Base-by-base conservation (phyloP, 2,797 vertebrate genomes). In the Gallinago nigripennis region DNA sequence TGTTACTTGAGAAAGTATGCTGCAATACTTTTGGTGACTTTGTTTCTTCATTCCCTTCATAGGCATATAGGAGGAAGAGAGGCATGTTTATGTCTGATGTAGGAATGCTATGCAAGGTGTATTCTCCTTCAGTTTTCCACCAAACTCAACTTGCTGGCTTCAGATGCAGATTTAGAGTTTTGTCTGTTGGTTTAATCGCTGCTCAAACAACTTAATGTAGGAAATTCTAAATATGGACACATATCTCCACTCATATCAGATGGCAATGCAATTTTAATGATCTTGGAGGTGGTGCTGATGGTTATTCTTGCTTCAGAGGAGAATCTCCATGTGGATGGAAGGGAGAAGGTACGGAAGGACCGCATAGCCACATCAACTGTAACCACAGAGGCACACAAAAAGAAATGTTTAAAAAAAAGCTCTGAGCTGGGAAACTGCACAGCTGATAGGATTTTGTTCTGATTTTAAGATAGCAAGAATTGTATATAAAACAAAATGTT, bases 301-400 rank as follows among this genome's bases (percentile, higher is more conserved):
- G 2, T 63, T 20, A 16, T 37, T 48, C 16, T 82, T 79, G 24
- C 11, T 54, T 54, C 56, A 60, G 13, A 18, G 37, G 12, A 68
- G 46, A 60, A 53, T 50, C 10, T 78, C 19, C 3, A 1, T 24
- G 19, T 41, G 15, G 11, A 41, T n/a, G 35, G 39, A 46, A 72
- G 8, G 8, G 11, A 46, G 21, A 37, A 63, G 12, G 4, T 41
- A 6, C 27, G 25, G 20, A 10, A 6, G 4, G 1, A 3, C 11
- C 65, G 4, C 27, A 56, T 37, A 30, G 8, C 5, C 24, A 51
- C 21, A 15, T 33, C 46, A 51, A 45, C 12, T n/a, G 63, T 14
- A 39, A 37, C 4, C 37, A 56, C 16, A 37, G 24, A 63, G 90
- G 23, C 11, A 57, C 14, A 41, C 68, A 28, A 61, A 37, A 25